Base-by-base conservation (phyloP, 2,888 invertebrate genomes). In the Listrodromus nycthemerus region DNA sequence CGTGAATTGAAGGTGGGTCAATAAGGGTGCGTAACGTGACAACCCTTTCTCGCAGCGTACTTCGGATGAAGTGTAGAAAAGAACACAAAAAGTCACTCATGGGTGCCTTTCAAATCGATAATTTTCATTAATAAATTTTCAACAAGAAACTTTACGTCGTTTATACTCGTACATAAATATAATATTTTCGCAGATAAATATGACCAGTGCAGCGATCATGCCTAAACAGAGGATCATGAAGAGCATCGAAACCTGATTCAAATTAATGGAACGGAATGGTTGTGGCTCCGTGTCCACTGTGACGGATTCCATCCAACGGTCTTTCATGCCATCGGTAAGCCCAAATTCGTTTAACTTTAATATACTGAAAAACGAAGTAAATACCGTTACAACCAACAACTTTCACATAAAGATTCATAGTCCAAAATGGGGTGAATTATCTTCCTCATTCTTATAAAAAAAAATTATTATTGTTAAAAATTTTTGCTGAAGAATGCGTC, bases 331-430 rank as follows among this genome's bases (percentile, higher is more conserved):
- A 37, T 78, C 77, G 6, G 71, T 48, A 0, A 82, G 55, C 2
- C 82, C 82, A 55, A 67, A 58, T 48, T 82, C 82, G 27, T 71
- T 67, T 13, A 82, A 74, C 27, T 74, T 77, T 30, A 82, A 52
- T 58, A 82, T 67, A 37, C 82, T 82, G 73, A 48, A 55, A 67
- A 16, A 58, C n/a, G 13, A 10, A 6, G 24, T 58, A 58, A 27
- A 24, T 21, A n/a, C 13, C 55, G 21, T 24, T 55, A 24, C 55
- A 21, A n/a, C 48, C 48, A 48, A 5, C n/a, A 48, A n/a, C 8
- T 37, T 8, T 37, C 37, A 8, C 37, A 37, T 10, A 37, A 37
- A 37, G 37, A 5, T 37, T 8, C 37, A 37, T 1, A 37, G 0
- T 8, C 41, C 13, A 41, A 41, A 3, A 16, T 41, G 16, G 3